These are phyloP conservation scores for Heliocidaris erythrogramma DNA, from an alignment of 35 echinoderm and acorn worm species.

Conservation along the genomic window DNA sequence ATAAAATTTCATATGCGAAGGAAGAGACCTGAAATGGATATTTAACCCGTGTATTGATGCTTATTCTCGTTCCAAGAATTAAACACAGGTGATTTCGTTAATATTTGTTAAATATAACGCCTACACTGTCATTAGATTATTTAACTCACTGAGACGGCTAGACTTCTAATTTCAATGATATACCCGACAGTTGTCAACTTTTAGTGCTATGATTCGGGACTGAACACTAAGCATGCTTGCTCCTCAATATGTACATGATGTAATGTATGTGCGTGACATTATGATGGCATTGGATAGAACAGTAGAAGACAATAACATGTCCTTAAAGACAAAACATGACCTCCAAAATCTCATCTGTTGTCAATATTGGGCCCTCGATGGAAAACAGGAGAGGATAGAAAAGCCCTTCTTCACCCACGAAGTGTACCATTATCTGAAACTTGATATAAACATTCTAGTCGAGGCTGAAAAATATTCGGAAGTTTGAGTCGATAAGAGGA, in stretches of 20 bases:
- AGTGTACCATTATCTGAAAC: neutral
- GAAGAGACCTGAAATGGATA: too few relatives aligned
- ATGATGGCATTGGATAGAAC: neutral
- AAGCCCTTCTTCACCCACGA: neutral
- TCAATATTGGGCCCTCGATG: neutral
- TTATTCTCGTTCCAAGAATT: too few relatives aligned
- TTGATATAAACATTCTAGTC: neutral
- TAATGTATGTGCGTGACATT: neutral
- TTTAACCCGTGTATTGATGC: too few relatives aligned
- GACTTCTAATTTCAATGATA: too few relatives aligned
- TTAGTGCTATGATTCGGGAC: neutral
- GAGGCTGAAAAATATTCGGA: neutral
- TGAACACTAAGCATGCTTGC: neutral
- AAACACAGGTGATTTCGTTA: too few relatives aligned
- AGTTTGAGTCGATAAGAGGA: neutral
- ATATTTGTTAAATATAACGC: too few relatives aligned
- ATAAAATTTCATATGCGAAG: too few relatives aligned
- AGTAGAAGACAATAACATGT: neutral
- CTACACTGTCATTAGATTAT: too few relatives aligned
- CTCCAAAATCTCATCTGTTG: neutral
- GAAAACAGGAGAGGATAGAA: neutral
- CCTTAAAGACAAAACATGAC: neutral
- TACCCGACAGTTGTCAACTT: too few relatives aligned
- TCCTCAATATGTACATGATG: neutral
- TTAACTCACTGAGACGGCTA: too few relatives aligned